Conservation (phyloP, 2,888 invertebrate species). For the Escarpia spicata region DNA sequence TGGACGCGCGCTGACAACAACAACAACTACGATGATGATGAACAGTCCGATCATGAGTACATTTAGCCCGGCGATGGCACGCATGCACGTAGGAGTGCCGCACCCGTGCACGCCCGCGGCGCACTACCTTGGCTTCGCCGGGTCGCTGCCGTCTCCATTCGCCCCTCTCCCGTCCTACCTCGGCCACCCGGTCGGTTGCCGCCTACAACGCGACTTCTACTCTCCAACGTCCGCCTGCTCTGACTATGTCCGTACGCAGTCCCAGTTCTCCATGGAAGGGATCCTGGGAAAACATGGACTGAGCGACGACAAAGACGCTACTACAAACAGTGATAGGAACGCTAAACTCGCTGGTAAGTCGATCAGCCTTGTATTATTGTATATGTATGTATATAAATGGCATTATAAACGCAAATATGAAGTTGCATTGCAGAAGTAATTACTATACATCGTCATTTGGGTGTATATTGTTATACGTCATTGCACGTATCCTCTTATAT, state of each 20-base stretch:
- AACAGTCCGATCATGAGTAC: conserved; percentile 12
- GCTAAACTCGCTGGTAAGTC: neutral
- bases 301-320: neutral
- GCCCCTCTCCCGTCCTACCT: conserved; percentile 5
- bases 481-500: neutral
- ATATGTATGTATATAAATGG: too few species aligned
- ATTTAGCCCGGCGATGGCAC: neutral
- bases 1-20: conserved; percentile 16
- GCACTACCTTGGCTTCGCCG: neutral
- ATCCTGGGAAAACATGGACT: neutral
- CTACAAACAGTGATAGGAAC: neutral
- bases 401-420: neutral
- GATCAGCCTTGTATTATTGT: too few species aligned
- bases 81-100: conserved; percentile 3
- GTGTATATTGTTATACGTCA: neutral
- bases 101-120: neutral
- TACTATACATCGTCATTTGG: neutral
- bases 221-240: neutral
- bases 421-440: neutral
- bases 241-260: neutral
- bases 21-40: conserved; percentile 7
- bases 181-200: neutral
- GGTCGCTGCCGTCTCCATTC: neutral
- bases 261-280: neutral
- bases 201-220: neutral